These are phyloP conservation scores for Parazoanthus swiftii DNA, from an alignment of 92 coral and sea anemone genomes.

Conservation along the genomic window DNA sequence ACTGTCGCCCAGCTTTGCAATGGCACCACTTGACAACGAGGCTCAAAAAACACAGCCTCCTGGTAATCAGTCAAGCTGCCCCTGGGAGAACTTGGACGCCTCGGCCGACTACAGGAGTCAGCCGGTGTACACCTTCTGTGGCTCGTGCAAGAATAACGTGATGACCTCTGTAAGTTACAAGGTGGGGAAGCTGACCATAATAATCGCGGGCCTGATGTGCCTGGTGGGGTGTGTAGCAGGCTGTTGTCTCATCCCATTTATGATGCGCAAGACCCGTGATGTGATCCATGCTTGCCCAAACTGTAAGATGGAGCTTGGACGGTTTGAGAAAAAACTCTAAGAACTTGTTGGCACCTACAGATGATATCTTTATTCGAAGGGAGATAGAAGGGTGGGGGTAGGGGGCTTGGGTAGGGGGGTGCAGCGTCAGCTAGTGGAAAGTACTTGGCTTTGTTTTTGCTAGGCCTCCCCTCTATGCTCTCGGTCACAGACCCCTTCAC, in stretches of 20 bases:
- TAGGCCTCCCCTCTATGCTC: no score
- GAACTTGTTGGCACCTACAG: background rate
- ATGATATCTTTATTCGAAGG: background rate
- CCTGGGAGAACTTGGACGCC: conserved; percentile 55
- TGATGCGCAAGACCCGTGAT: conserved; percentile 53
- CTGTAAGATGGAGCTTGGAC: conserved; percentile 75
- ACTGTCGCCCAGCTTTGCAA: conserved; percentile 2
- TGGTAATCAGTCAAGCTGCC: background rate
- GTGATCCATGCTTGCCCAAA: conserved; percentile 79
- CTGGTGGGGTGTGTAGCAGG: conserved; percentile 73
- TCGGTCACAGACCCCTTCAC: no score
- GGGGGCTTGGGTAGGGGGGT: background rate
- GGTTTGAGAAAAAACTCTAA: conserved; percentile 30
- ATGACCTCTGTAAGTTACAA: conserved; percentile 51
- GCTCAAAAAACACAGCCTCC: conserved; percentile 11
- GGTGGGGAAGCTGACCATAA: conserved; percentile 68
- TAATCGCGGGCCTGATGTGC: conserved; percentile 66
- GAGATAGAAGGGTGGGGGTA: background rate
- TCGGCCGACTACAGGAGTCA: conserved; percentile 61
- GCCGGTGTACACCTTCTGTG: conserved; percentile 81
- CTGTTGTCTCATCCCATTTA: conserved; percentile 68
- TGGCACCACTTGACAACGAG: background rate
- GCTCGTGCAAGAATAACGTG: conserved; percentile 81
- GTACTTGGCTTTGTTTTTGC: no score
- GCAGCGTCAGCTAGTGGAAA: background rate